Base-by-base conservation (phyloP, 2,797 vertebrate species). In the Phalloptychus januarius region DNA sequence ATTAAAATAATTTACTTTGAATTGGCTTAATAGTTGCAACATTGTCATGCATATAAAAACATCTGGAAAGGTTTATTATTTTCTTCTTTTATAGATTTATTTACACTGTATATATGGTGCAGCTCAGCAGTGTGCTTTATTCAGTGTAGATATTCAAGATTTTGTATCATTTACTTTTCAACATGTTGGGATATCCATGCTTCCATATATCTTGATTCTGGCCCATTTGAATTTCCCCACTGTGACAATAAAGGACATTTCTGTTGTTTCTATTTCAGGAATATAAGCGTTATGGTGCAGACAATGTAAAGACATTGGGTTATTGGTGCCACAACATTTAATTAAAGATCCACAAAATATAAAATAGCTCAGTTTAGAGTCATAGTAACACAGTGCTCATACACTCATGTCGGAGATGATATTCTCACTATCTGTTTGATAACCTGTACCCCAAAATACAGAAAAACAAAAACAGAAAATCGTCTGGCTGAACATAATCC, bases 1-100 rank as follows among this genome's bases (percentile, higher is more conserved):
- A 28, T 63, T 63, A 63, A 63, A 63, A 36, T 63, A 63, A 63
- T 61, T 61, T 36, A 18, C 28, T 58, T 58, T 58, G 12, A 63
- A 36, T 28, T 16, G 16, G 5, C 5, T 1, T 5, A 58, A 31
- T 16, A 58, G 56, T 63, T 36, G 31, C 31, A 18, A 63, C 16
- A 33, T 33, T 33, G 28, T 18, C 56, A 28, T 58, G 52, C 52
- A n/a, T 12, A 3, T 52, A 23, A 54, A 54, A 54, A n/a, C 50
- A 54, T 54, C 48, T 23, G 20, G 18, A n/a, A 54, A 25, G 54
- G n/a, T 58, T 31, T 28, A 58, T 58, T 58, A 28, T 31, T 58
- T 58, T 58, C 56, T 31, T 31, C 28, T 31, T 58, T 28, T 31
- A 4, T 13, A 25, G n/a, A 12, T 58, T 31, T 58, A 31, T 58